These are phyloP conservation scores for Salvelinus namaycush DNA, from an alignment of 2,113 vertebrate genomes.

Conservation along the genomic window DNA sequence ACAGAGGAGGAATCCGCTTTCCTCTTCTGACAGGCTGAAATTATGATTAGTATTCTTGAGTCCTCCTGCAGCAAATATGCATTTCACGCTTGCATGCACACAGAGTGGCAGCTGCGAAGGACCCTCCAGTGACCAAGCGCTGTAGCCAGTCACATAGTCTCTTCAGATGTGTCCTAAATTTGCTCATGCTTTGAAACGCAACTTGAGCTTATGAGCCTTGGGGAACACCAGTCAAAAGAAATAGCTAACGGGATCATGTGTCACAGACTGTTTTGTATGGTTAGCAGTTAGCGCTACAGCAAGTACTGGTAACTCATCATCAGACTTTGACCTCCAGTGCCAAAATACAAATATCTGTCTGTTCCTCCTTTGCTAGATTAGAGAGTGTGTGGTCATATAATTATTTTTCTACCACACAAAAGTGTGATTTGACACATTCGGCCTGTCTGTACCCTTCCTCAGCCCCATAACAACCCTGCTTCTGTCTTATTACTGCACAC, in stretches of 20 bases:
- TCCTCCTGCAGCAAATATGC: constrained; percentile 40
- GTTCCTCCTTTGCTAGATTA: constrained; percentile 50
- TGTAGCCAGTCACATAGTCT: constrained; percentile 23
- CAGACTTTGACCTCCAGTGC: constrained; percentile 55
- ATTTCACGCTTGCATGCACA: constrained; percentile 31
- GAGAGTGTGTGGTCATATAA: constrained; percentile 56
- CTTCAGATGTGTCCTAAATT: constrained; percentile 55
- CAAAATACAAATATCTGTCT: constrained; percentile 52
- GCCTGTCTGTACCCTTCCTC: constrained; percentile 44
- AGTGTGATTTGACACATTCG: constrained; percentile 64
- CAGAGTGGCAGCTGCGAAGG: constrained; percentile 35
- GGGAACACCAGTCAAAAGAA: constrained; percentile 32
- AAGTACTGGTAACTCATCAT: constrained; percentile 9
- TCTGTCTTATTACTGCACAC: constrained; percentile 61
- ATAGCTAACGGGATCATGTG: constrained; percentile 51
- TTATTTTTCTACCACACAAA: constrained; percentile 63
- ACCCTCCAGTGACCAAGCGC: constrained; percentile 27
- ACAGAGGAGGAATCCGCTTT: not conserved
- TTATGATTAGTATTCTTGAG: constrained; percentile 18
- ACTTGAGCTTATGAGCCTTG: constrained; percentile 23
- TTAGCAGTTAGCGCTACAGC: constrained; percentile 25
- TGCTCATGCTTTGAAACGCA: constrained; percentile 32
- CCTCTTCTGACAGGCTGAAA: not conserved
- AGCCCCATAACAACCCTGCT: constrained; percentile 44
- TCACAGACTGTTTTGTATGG: constrained; percentile 33